Conservation (phyloP, 2,888 invertebrate species). For the Nycteola revayana region DNA sequence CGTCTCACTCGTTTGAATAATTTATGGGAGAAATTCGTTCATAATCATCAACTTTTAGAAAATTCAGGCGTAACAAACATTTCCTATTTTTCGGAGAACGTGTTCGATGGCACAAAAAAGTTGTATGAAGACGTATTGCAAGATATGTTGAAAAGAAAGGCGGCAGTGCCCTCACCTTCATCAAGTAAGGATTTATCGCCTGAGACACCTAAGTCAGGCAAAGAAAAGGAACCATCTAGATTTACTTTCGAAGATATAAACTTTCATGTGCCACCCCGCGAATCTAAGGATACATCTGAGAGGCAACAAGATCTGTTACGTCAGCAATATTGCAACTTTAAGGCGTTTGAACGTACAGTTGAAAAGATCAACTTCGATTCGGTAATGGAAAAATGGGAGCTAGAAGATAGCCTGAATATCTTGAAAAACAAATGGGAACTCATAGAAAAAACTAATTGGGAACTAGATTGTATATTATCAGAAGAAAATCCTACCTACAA, state of each 20-base stretch:
- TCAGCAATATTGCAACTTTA: slow-evolving; percentile 7
- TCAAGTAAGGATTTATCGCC: too few species aligned
- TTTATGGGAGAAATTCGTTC: slow-evolving; percentile 2
- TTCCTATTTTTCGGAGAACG: slow-evolving; percentile 1
- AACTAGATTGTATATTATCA: slow-evolving; percentile 3
- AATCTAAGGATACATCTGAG: slow-evolving; percentile 2
- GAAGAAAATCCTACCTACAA: too few species aligned
- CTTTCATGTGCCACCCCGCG: slow-evolving; percentile 5
- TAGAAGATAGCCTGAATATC: background rate
- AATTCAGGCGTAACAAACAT: slow-evolving; percentile 4
- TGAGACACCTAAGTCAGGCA: background rate
- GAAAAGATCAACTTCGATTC: slow-evolving; percentile 3
- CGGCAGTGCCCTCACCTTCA: background rate
- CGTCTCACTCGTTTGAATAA: slow-evolving; percentile 6
- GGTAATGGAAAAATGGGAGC: slow-evolving; percentile 1
- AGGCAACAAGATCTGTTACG: slow-evolving; percentile 7
- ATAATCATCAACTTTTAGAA: slow-evolving; percentile 4
- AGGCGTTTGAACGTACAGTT: slow-evolving; percentile 3
- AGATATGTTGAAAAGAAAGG: background rate
- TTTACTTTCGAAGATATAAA: slow-evolving; percentile 6
- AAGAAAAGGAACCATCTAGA: background rate
- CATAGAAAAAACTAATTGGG: slow-evolving; percentile 4
- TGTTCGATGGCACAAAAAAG: slow-evolving; percentile 1
- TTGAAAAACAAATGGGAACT: slow-evolving; percentile 4
- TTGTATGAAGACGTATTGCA: slow-evolving; percentile 3